Base-by-base conservation (phyloP, 2,888 invertebrate species). In the Carpatolechia fugitivella region DNA sequence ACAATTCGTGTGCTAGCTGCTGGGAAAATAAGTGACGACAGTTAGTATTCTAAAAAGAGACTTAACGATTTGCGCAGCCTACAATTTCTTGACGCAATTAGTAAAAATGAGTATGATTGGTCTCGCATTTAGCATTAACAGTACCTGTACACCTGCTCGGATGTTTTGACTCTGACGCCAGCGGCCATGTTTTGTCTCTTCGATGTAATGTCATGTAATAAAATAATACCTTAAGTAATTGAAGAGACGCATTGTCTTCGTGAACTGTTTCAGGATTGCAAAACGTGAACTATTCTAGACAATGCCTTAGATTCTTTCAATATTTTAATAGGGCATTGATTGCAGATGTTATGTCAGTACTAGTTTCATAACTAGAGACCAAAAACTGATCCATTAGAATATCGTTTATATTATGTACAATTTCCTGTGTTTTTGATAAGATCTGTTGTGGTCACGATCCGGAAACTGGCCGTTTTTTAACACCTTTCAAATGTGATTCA, bases 151-250 rank as follows among this genome's bases (percentile, higher is more conserved):
- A 36, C 35, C 40, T 24, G 35, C 18, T 35, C 33, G 36, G 66
- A 72, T 74, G 77, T 73, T 75, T 68, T 72, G 76, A 68, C 67
- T 71, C 64, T 60, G 29, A n/a, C 44, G 44, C 44, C 44, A 44
- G 3, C 44, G 13, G 44, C 61, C 57, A 57, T 72, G 69, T 72
- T 69, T 70, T 64, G 70, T 71, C 71, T 73, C 38, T 13, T 13
- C 29, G 18, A 70, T 30, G 53, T 46, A 53, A 53, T 47, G 33
- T 33, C 53, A 41, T 47, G 53, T 46, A 24, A 35, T 31, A 29
- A 13, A 20, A 41, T 41, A 41, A 41, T 18, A 41, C 35, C 24
- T 55, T 55, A 50, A 29, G 44, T 38, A 55, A 55, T 30, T n/a
- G 44, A 29, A 44, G 29, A 20, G 29, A 7, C 44, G n/a, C 29